A percentile compares a stretch with the other conserved stretches of the same genome.
phyloP scores from a whole-genome alignment of 2,113 vertebrate genomes.

The Arizona elegans region DNA sequence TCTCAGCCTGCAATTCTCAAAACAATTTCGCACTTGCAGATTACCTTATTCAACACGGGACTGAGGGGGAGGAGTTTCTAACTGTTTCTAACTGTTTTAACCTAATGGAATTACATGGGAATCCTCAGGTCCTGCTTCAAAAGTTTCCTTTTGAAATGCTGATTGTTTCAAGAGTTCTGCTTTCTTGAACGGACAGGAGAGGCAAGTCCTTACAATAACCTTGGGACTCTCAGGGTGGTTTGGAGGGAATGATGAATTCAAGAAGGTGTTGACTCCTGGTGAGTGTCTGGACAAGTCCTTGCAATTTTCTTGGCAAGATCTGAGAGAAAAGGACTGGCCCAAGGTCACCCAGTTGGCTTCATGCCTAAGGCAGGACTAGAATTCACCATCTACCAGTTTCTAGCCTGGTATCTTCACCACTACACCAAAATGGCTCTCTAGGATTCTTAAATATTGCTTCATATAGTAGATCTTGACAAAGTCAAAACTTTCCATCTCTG shows the following conservation, averaged over 20 bases:
- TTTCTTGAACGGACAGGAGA: no score
- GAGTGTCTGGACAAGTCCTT: not conserved
- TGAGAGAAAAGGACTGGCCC: not conserved
- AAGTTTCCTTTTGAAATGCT: no score
- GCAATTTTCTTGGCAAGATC: not conserved
- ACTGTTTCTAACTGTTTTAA: no score
- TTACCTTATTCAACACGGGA: no score
- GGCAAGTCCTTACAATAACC: no score
- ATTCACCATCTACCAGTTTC: not conserved
- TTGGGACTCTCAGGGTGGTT: not conserved
- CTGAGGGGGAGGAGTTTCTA: no score
- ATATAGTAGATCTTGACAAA: not conserved
- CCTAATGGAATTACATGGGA: no score
- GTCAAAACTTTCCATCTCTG: not conserved
- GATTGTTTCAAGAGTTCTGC: no score
- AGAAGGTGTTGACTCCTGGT: not conserved
- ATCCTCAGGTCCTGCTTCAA: no score
- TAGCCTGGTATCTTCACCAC: not conserved
- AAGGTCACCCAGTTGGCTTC: not conserved
- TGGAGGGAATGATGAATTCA: not conserved
- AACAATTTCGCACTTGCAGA: no score
- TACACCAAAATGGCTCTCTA: not conserved
- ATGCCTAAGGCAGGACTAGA: not conserved
- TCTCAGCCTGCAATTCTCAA: no score
- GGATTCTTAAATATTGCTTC: not conserved